These are phyloP conservation scores for Drosophila nigrodunni DNA, from an alignment of 1,140 invertebrate species.

Conservation along the genomic window DNA sequence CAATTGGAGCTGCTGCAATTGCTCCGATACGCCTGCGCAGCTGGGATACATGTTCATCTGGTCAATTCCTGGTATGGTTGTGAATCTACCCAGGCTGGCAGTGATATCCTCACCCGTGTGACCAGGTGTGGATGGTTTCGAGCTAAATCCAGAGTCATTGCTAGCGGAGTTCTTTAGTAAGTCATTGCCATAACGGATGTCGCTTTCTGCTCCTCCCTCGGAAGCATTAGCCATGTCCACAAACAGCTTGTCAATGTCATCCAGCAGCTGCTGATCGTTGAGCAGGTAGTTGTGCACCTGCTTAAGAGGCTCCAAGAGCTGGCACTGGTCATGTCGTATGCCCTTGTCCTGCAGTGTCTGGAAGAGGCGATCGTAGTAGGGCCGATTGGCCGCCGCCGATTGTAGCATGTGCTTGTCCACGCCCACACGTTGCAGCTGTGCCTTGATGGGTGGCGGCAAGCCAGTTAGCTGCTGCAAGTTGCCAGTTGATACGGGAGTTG, in stretches of 20 bases:
- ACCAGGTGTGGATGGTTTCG: constrained; percentile 78
- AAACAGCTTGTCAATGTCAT: constrained; percentile 86
- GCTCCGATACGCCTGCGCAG: constrained; percentile 58
- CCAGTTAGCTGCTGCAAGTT: constrained; percentile 71
- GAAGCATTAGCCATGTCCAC: constrained; percentile 84
- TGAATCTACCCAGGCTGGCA: constrained; percentile 61
- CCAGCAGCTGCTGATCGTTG: constrained; percentile 86
- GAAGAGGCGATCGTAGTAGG: constrained; percentile 86
- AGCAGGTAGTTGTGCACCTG: constrained; percentile 86
- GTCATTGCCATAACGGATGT: constrained; percentile 59
- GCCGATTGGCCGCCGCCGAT: constrained; percentile 86
- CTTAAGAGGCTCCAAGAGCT: constrained; percentile 86
- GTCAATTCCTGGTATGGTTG: constrained; percentile 75
- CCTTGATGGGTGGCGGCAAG: constrained; percentile 85
- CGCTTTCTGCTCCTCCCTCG: constrained; percentile 17
- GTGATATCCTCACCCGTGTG: constrained; percentile 55
- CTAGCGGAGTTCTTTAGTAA: constrained; percentile 65
- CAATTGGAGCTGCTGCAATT: constrained; percentile 71
- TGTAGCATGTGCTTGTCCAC: constrained; percentile 86
- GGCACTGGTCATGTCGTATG: constrained; percentile 85
- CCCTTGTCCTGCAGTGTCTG: constrained; percentile 86
- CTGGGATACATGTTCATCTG: constrained; percentile 82
- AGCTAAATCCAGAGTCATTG: constrained; percentile 81
- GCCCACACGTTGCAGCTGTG: constrained; percentile 85
- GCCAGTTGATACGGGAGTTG: constrained; percentile 38